Evolutionary conservation across 2,888 invertebrate genomes (phyloP), one percentile per base, ranked within the genome.

Genomic region (Eustalomyia histrio): DNA sequence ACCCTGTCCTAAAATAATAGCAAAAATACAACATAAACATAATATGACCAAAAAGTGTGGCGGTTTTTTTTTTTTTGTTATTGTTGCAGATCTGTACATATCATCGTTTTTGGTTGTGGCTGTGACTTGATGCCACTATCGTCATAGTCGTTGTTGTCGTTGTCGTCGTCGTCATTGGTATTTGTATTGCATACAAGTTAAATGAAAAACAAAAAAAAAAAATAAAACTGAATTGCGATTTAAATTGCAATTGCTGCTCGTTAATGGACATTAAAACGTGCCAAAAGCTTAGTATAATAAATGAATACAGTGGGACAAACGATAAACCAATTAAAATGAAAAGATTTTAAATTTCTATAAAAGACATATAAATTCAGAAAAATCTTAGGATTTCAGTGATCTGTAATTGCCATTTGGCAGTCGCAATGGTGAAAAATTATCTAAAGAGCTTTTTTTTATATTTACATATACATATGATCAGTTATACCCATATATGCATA

Each of bases 241-340:
- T 88, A 88, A 88, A 88, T 88, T 88, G 88, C 88, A 88, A 88
- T 88, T 87, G 88, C 86, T 88, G 87, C 87, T 89, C 89, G 88
- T 89, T 89, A 88, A 89, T 88, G 87, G 88, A 87, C 89, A 87
- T 89, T 87, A 88, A 87, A 88, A 88, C 87, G 87, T 86, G 87
- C 86, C 87, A 83, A 84, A 82, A 81, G 69, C 72, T 73, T 80
- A 74, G 83, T 73, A 80, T 79, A 65, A 83, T 82, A 78, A 76
- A 65, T 55, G 29, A 29, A 72, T 69, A 85, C 84, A 82, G 85
- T 85, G 79, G 84, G 58, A 55, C 73, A 29, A 29, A 6, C 7
- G 35, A 35, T 52, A 14, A 39, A 21, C n/a, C 33, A 57, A 29
- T 5, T 29, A 18, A 5, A 57, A 33, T 14, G n/a, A n/a, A 14